Conservation (phyloP, 64 coral and sea anemone genomes). For the Montipora cactus region DNA sequence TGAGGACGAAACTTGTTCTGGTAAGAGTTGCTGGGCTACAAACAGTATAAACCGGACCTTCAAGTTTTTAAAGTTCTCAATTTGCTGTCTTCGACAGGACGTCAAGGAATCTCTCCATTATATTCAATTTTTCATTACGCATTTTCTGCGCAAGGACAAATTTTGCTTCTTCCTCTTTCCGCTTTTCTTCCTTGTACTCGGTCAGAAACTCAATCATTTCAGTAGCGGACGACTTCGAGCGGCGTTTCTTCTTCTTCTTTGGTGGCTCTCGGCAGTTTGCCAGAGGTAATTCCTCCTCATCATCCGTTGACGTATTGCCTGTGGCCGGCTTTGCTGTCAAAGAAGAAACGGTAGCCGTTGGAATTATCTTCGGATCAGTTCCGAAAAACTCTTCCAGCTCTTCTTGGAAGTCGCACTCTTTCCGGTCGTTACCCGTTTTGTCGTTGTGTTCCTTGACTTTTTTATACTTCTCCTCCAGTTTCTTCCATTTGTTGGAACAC, state of each 20-base stretch:
- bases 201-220: too few species aligned
- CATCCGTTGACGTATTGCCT: background rate
- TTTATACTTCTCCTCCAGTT: background rate
- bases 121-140: background rate
- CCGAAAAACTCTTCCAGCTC: conserved; percentile 6
- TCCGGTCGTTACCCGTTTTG: background rate
- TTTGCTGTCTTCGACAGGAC: conserved; percentile 16
- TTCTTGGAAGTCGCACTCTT: background rate
- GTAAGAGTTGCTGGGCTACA: too few species aligned
- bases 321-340: background rate
- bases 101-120: conserved; percentile 21
- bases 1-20: too few species aligned
- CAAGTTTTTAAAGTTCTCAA: background rate
- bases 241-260: background rate
- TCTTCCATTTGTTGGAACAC: conserved; percentile 14
- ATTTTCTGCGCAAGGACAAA: too few species aligned
- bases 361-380: background rate
- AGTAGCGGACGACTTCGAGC: too few species aligned
- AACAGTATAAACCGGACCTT: background rate
- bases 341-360: background rate
- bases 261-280: background rate
- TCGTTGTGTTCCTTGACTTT: conserved; percentile 7
- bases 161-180: too few species aligned
- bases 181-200: too few species aligned
- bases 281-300: background rate